phyloP scores from a whole-genome alignment of 2,888 invertebrate genomes.

The Amphipyra berbera region DNA sequence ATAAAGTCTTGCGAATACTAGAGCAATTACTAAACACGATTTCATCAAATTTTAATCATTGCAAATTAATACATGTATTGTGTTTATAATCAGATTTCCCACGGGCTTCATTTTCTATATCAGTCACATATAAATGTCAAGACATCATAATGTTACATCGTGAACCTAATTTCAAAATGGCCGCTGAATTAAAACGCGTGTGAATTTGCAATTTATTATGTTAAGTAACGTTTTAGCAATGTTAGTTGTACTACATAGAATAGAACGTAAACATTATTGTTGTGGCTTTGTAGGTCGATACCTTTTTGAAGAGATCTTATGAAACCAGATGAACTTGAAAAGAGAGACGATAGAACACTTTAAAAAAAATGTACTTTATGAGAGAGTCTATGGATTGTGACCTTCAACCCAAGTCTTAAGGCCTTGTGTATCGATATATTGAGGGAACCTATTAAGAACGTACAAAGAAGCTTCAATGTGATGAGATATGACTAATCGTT shows the following conservation, averaged over 20 bases:
- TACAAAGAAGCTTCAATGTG: no score
- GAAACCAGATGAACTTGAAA: no score
- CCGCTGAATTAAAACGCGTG: slow-evolving; percentile 44
- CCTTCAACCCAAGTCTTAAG: no score
- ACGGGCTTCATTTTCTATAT: slow-evolving; percentile 45
- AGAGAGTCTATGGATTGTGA: no score
- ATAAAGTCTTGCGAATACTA: background rate
- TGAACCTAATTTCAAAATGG: slow-evolving; percentile 52
- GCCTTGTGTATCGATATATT: no score
- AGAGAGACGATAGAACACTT: background rate
- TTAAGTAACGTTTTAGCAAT: slow-evolving; percentile 33
- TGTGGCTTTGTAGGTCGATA: slow-evolving; percentile 1
- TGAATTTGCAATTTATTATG: slow-evolving; percentile 51
- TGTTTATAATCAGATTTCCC: slow-evolving; percentile 48
- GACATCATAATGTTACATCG: slow-evolving; percentile 34
- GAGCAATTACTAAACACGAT: slow-evolving; percentile 40
- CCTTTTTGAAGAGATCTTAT: background rate
- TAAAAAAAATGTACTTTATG: no score
- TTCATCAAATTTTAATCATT: slow-evolving; percentile 45
- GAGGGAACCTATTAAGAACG: no score
- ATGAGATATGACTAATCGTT: no score
- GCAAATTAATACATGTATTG: slow-evolving; percentile 43
- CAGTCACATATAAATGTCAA: slow-evolving; percentile 46
- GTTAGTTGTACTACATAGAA: slow-evolving; percentile 10
- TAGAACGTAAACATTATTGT: slow-evolving; percentile 1